These are phyloP conservation scores for Sylvilagus bachmani DNA, from an alignment of 2,113 vertebrate species.

Conservation along the genomic window DNA sequence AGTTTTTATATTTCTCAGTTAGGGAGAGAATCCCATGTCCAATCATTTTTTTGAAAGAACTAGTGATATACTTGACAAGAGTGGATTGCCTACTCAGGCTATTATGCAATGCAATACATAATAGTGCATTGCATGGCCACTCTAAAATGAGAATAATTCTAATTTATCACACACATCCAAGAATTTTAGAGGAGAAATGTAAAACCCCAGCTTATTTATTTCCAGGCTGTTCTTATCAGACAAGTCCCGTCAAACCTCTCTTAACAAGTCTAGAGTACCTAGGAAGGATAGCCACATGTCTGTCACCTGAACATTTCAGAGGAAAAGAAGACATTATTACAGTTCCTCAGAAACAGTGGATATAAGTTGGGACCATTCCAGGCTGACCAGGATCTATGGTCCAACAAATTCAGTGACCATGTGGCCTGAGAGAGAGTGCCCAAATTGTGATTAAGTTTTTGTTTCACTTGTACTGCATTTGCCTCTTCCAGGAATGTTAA, in stretches of 20 bases:
- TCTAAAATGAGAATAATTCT: constrained; percentile 57
- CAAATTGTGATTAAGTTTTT: neutral
- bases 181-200: neutral
- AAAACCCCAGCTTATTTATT: neutral
- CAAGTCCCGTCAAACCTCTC: neutral
- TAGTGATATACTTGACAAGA: neutral
- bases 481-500: neutral
- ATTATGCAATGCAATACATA: neutral
- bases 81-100: neutral
- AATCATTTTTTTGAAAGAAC: constrained; percentile 2
- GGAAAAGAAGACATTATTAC: neutral
- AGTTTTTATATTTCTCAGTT: neutral
- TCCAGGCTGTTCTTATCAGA: neutral
- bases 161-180: neutral
- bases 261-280: neutral
- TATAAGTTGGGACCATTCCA: neutral
- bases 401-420: neutral
- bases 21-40: constrained; percentile 54
- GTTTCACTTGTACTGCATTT: neutral
- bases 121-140: neutral
- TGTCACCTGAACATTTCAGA: constrained; percentile 10
- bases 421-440: neutral
- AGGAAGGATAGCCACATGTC: neutral
- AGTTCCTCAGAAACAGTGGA: neutral
- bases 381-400: neutral